These are phyloP conservation scores for Pararge aegeria DNA, from an alignment of 1,140 invertebrate species.

Conservation along the genomic window DNA sequence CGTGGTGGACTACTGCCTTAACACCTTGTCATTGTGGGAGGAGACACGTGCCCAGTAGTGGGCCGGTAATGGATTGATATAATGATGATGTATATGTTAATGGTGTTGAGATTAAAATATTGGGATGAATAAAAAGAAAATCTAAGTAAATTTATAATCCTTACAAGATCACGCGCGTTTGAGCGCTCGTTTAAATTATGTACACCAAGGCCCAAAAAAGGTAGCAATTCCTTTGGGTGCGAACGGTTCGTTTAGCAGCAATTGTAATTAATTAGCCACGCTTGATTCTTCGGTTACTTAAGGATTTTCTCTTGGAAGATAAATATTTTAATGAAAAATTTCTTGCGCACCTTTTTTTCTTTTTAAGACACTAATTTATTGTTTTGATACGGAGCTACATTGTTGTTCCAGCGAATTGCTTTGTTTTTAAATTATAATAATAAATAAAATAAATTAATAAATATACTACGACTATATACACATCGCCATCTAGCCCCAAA, in stretches of 20 bases:
- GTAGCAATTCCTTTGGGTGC: slow-evolving; percentile 31
- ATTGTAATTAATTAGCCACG: slow-evolving; percentile 51
- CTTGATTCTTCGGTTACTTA: slow-evolving; percentile 18
- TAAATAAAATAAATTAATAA: no score
- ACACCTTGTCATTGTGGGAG: no score
- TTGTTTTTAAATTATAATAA: no score
- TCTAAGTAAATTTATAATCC: not conserved
- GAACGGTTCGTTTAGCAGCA: slow-evolving; percentile 44
- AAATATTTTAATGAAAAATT: slow-evolving; percentile 30
- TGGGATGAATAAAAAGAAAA: no score
- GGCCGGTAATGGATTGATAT: no score
- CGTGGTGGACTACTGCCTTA: no score
- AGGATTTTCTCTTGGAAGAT: slow-evolving; percentile 30
- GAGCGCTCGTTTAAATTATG: slow-evolving; percentile 2
- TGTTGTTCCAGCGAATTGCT: not conserved
- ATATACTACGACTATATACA: no score
- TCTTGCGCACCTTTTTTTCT: slow-evolving; percentile 4
- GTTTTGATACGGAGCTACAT: not conserved
- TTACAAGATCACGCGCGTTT: not conserved
- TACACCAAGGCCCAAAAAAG: slow-evolving; percentile 27
- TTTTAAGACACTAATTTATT: slow-evolving; percentile 7
- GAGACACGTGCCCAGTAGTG: no score
- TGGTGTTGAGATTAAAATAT: no score
- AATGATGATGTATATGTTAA: no score
- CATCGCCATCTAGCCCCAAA: no score